Base-by-base conservation (phyloP, 2,113 vertebrate genomes). In the Brachypteracias leptosomus region DNA sequence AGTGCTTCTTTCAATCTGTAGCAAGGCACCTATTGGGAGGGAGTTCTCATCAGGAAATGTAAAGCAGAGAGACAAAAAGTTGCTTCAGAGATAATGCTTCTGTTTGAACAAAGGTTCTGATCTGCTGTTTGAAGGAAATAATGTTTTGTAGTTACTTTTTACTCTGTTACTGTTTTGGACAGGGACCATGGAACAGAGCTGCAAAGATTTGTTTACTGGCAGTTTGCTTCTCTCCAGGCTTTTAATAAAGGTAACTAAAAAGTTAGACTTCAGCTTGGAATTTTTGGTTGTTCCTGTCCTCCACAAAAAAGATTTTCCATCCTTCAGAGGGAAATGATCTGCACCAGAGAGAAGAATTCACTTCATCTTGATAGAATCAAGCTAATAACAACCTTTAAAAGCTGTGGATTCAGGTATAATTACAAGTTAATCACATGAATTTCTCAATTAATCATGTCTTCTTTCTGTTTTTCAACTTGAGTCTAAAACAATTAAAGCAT, bases 391-490 rank as follows among this genome's bases (percentile, higher is more conserved):
- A n/a, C 3, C 15, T 85, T 76, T 58, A 28, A 80, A 81, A 72
- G 9, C 16, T 84, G 11, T n/a, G 33, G 29, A 38, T 58, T 29
- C 11, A 80, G 57, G 52, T 7, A 67, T 67, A 76, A 57, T 67
- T 67, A 36, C 7, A 21, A 7, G 7, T 13, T 59, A 55, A 79
- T 46, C 38, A 78, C 6, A 29, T 0, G 0, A 14, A 66, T 6
- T 66, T 91, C 44, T 85, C 67, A 87, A 40, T 66, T 6, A 4
- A 40, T 66, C 7, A 4, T 57, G 16, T 21, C 6, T 87, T 61
- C 33, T 36, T 9, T 31, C 16, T 71, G 18, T 42, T 68, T 54
- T 88, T 67, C n/a, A 51, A 49, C 36, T 20, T 31, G n/a, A 42
- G 7, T 49, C 26, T n/a, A 47, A 62, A 87, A 57, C 46, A 58